phyloP scores from a whole-genome alignment of 2,888 invertebrate species.

The Ichneumon xanthorius region DNA sequence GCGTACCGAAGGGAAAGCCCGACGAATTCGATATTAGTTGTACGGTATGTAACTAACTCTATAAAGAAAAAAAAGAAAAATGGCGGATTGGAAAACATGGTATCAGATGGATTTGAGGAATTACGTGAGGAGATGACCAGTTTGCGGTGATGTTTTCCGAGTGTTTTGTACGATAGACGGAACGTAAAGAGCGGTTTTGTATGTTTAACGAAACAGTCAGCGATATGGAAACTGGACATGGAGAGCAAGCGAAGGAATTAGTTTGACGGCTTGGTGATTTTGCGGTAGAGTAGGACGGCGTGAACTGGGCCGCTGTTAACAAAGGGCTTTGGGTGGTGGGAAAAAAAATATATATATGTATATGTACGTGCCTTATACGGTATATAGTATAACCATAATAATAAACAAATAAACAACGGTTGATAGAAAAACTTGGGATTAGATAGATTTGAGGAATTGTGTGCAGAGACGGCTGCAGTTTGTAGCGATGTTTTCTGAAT shows the following conservation, averaged over 20 bases:
- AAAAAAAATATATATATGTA: background rate
- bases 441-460: no score
- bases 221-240: background rate
- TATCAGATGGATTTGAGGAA: background rate
- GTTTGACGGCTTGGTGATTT: background rate
- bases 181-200: background rate
- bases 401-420: no score
- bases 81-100: background rate
- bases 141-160: no score
- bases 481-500: no score
- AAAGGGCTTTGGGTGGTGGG: slow-evolving; percentile 58
- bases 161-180: background rate
- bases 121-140: background rate
- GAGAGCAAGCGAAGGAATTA: background rate
- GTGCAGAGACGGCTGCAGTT: no score
- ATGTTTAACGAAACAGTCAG: background rate
- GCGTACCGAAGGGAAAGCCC: slow-evolving; percentile 10
- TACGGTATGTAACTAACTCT: background rate
- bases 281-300: slow-evolving; percentile 14
- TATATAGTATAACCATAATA: no score
- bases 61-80: background rate
- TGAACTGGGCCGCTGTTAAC: slow-evolving; percentile 43
- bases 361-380: no score
- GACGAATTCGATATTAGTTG: slow-evolving; percentile 7
- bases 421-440: no score